phyloP scores from a whole-genome alignment of 2,797 vertebrate genomes.

The Austrolebias charrua region DNA sequence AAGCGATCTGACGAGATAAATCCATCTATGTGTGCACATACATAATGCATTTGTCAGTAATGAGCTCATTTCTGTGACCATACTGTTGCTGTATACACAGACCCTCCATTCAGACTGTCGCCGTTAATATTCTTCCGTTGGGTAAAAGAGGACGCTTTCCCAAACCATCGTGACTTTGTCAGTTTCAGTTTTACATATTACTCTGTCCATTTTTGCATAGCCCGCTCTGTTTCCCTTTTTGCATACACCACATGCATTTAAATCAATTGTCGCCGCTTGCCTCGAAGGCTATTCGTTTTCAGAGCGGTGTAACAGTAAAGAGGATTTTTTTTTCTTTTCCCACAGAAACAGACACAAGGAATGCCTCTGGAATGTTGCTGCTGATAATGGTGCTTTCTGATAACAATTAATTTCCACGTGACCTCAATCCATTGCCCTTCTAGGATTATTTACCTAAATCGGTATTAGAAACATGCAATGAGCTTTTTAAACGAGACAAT shows the following conservation, averaged over 20 bases:
- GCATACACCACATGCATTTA: slow-evolving; percentile 51
- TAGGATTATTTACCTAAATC: slow-evolving; percentile 63
- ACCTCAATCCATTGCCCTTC: slow-evolving; percentile 56
- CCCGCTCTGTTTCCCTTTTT: slow-evolving; percentile 40
- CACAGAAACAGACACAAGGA: slow-evolving; percentile 32
- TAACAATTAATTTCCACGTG: slow-evolving; percentile 55
- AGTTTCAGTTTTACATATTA: slow-evolving; percentile 65
- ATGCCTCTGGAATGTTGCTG: slow-evolving; percentile 46
- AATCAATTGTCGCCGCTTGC: slow-evolving; percentile 41
- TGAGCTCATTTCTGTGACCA: slow-evolving; percentile 65
- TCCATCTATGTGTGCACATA: slow-evolving; percentile 36
- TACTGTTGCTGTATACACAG: slow-evolving; percentile 59
- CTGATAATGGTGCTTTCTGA: slow-evolving; percentile 40
- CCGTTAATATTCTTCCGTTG: slow-evolving; percentile 53
- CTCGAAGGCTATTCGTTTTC: slow-evolving; percentile 34
- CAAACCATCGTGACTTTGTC: slow-evolving; percentile 62
- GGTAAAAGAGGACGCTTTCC: slow-evolving; percentile 48
- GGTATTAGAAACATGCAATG: slow-evolving; percentile 61
- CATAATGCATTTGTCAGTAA: slow-evolving; percentile 61
- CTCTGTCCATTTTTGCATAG: slow-evolving; percentile 43
- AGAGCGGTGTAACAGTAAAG: slow-evolving; percentile 20
- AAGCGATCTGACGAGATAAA: slow-evolving; percentile 40
- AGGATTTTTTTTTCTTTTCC: slow-evolving; percentile 30
- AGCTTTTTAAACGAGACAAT: slow-evolving; percentile 62
- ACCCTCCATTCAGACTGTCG: slow-evolving; percentile 63